Evolutionary conservation across 2,113 vertebrate genomes (phyloP), one percentile per base, ranked within the genome.

Genomic region (Anhinga rufa): DNA sequence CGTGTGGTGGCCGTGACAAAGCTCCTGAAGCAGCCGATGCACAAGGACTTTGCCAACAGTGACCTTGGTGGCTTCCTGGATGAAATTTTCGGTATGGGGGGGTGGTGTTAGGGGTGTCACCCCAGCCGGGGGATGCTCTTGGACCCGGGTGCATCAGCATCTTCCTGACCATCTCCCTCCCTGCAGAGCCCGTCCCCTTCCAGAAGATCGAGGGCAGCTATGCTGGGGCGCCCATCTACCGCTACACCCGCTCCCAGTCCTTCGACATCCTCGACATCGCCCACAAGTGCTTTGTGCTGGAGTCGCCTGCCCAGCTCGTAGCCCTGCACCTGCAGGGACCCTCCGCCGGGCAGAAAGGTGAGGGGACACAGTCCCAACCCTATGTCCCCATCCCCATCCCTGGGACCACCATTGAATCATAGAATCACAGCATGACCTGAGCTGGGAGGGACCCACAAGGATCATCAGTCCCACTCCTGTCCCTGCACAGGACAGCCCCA

Each of bases 301-400:
- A 97, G 44, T 92, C 97, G 0, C 96, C 96, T 40, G 82, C 96
- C 9, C 97, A 97, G 70, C 81, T 97, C 48, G 97, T 97, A 66
- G 97, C 97, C 16, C 25, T 97, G 61, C 95, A 97, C 78, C 57
- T 97, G 28, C 97, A 97, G 44, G 97, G 95, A 44, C 96, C 97
- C 16, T 84, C 91, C 4, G 8, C 66, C 0, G 28, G 31, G 29
- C 83, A 24, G 24, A 95, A 96, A 95, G 97, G 97, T 97, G 57
- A 91, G 71, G 28, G 5, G 14, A 24, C 15, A 9, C 0, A 0
- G 9, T 48, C 49, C 54, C 2, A 0, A 84, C 7, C n/a, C 48
- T 14, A 1, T 19, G 10, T 60, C 24, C n/a, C 26, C 11, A 1
- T 70, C 46, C 71, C 40, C 16, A 46, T 46, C 44, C 44, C 44